Evolutionary conservation across 1,140 invertebrate species (phyloP).

Genomic region (Pseudomyrmex flavicornis): DNA sequence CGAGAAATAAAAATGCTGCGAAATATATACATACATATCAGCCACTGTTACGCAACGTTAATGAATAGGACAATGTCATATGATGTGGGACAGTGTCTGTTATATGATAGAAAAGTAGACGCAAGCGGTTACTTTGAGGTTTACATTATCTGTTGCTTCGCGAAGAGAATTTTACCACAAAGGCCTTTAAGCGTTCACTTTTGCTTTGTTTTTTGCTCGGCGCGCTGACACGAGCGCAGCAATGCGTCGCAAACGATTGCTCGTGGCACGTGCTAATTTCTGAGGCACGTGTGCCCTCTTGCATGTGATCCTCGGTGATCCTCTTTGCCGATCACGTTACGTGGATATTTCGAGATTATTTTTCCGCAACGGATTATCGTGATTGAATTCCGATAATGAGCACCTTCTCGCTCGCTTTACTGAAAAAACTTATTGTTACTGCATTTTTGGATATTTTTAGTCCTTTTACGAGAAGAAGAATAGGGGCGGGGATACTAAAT

Average conservation of each 20-base stretch:
- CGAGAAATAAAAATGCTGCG: no score
- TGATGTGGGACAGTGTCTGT: background rate
- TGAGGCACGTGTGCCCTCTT: slow-evolving; percentile 18
- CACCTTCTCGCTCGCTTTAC: no score
- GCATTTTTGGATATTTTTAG: no score
- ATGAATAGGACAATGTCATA: no score
- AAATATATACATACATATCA: no score
- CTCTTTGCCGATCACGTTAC: slow-evolving; percentile 6
- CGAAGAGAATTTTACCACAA: slow-evolving; percentile 7
- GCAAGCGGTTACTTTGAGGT: slow-evolving; percentile 9
- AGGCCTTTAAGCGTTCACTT: slow-evolving; percentile 8
- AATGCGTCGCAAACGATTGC: no score
- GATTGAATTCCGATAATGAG: no score
- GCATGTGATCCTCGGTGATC: background rate
- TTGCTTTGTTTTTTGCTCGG: slow-evolving; percentile 1
- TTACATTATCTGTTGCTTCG: slow-evolving; percentile 7
- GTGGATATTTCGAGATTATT: background rate
- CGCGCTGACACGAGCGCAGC: background rate
- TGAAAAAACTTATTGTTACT: no score
- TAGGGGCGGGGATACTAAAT: no score
- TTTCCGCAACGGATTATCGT: no score
- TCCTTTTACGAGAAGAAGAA: no score
- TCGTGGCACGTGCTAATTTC: slow-evolving; percentile 41
- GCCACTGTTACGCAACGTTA: no score
- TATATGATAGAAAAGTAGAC: background rate